These are phyloP conservation scores for Lichenostomus cassidix DNA, from an alignment of 2,113 vertebrate genomes.

Conservation along the genomic window DNA sequence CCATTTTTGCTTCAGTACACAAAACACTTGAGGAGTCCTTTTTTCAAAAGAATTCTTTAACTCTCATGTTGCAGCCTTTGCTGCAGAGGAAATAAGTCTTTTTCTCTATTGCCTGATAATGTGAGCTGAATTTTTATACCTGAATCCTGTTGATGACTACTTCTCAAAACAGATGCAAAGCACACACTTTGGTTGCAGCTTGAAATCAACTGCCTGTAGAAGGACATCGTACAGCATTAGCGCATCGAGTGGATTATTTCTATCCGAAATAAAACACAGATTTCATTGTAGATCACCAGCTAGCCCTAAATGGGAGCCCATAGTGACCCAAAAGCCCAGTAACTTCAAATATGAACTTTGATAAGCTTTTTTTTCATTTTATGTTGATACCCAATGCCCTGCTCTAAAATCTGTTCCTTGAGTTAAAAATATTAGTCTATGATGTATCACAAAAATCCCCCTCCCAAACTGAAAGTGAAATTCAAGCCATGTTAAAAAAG, in stretches of 20 bases:
- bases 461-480: background rate
- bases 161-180: background rate
- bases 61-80: background rate
- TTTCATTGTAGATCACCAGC: background rate
- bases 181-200: background rate
- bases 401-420: background rate
- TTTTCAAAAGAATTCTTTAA: background rate
- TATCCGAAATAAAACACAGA: background rate
- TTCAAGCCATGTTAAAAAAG: background rate
- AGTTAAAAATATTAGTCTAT: background rate
- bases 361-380: background rate
- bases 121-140: background rate
- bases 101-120: background rate
- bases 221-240: background rate
- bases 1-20: background rate
- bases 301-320: background rate
- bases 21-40: background rate
- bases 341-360: background rate
- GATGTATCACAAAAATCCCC: background rate
- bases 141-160: background rate
- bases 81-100: background rate
- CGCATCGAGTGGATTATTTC: background rate
- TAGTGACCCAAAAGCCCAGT: background rate
- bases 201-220: background rate
- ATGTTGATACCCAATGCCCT: background rate